Conservation (phyloP, 2,797 vertebrate species). For the Coreius guichenoti region DNA sequence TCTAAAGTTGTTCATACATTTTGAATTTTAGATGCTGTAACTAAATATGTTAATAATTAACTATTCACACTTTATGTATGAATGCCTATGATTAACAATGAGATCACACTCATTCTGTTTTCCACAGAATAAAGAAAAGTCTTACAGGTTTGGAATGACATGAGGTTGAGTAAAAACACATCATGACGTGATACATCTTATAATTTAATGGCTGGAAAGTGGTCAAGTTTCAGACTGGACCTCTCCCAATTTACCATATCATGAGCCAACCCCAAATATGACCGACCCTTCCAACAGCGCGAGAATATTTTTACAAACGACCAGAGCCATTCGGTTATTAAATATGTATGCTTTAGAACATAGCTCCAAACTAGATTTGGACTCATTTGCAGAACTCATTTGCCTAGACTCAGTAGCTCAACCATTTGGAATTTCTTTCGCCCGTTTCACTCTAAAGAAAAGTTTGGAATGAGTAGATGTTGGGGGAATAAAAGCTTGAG, state of each 20-base stretch:
- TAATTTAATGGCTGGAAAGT: neutral
- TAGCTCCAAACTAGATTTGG: constrained; percentile 21
- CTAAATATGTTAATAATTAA: neutral
- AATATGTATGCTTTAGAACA: constrained; percentile 28
- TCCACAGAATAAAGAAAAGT: neutral
- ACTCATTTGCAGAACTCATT: constrained; percentile 25
- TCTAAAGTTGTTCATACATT: neutral
- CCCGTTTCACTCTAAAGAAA: constrained; percentile 18
- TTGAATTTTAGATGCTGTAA: neutral
- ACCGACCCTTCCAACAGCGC: neutral
- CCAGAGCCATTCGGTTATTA: neutral
- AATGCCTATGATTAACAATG: neutral
- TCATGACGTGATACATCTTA: neutral
- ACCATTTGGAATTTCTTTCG: neutral
- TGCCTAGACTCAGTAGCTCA: constrained; percentile 24
- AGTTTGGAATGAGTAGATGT: constrained; percentile 14
- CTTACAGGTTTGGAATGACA: neutral
- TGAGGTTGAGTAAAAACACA: neutral
- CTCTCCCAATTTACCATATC: neutral
- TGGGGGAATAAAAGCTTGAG: neutral
- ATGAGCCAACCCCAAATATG: constrained; percentile 9
- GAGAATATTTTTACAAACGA: neutral
- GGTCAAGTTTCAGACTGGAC: constrained; percentile 10
- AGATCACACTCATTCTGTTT: neutral
- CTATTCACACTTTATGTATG: neutral